Evolutionary conservation across 2,113 vertebrate genomes (phyloP), one percentile per base, ranked within the genome.

Genomic region (Tragelaphus imberbis): DNA sequence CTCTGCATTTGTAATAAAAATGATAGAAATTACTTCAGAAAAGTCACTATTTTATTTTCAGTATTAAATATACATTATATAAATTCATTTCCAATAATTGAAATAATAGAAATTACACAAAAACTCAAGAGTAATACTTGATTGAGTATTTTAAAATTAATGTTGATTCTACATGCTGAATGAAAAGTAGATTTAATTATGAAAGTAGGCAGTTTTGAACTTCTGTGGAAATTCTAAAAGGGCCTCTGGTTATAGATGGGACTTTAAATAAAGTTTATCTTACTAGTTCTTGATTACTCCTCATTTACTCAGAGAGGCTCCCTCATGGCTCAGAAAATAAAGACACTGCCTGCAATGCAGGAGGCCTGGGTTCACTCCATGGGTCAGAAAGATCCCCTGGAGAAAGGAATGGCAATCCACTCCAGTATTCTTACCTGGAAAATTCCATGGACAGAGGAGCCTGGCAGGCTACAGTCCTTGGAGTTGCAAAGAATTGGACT

Each of bases 131-230:
- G 36, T 86, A 91, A 65, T 91, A 91, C 53, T 71, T 53, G 53
- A 91, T 47, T 68, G 4, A 4, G 0, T 92, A 61, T 94, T 95
- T 87, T 59, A 2, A n/a, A 84, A 89, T 84, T 94, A 86, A 86
- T 84, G 25, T 40, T 93, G 19, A 88, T 51, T 82, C 33, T n/a
- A 95, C 21, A 19, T 86, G 13, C 19, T 33, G 3, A 21, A 88
- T 11, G 56, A 80, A 97, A 88, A 89, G 5, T 53, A 93, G 21
- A 59, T 93, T 91, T 89, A 96, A 97, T 90, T 63, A 90, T 16
- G 68, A 49, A 92, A 65, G 28, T 19, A 90, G 15, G 33, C 58
- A 5, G 9, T 94, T 59, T 4, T 14, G 27, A 96, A 90, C 36
- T 44, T 84, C 7, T 89, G 4, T 17, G 27, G 25, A 84, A 91